Evolutionary conservation across 2,888 invertebrate species (phyloP).

Genomic region (Netelia melanura): DNA sequence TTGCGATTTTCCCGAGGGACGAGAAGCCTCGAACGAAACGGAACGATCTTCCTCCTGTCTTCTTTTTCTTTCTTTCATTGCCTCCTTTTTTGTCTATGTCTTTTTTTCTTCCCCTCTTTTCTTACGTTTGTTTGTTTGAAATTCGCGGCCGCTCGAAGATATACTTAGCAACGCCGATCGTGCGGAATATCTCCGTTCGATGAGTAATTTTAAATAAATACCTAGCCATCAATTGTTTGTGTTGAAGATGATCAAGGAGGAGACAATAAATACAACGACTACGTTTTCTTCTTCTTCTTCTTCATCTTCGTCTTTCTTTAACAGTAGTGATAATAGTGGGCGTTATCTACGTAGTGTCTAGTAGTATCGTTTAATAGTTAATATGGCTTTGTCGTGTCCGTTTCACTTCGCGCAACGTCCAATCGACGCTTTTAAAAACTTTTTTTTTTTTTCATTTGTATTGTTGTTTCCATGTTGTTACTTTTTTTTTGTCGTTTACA

Average conservation of each 20-base stretch:
- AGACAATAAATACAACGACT: constrained; percentile 80
- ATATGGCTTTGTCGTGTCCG: constrained; percentile 80
- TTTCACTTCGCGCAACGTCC: constrained; percentile 69
- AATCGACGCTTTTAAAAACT: constrained; percentile 55
- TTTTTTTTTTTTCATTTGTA: constrained; percentile 58
- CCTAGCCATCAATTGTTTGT: constrained; percentile 76
- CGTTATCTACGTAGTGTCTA: constrained; percentile 82
- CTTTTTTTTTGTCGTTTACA: constrained; percentile 28
- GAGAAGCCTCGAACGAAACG: constrained; percentile 10
- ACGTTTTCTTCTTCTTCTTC: constrained; percentile 58
- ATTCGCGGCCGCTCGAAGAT: constrained; percentile 32
- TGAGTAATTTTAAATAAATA: constrained; percentile 79
- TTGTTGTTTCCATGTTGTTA: constrained; percentile 56
- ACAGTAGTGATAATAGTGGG: constrained; percentile 82
- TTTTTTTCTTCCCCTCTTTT: not conserved
- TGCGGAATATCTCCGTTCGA: constrained; percentile 51
- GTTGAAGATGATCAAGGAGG: constrained; percentile 76
- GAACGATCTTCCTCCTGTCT: constrained; percentile 13
- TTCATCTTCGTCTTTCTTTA: constrained; percentile 56
- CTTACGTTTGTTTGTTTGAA: not conserved
- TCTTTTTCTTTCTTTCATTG: not conserved
- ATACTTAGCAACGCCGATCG: constrained; percentile 74
- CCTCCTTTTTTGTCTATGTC: not conserved
- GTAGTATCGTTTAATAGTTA: constrained; percentile 81
- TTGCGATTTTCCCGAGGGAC: constrained; percentile 21